phyloP scores from a whole-genome alignment of 2,888 invertebrate genomes.

The Stratiomys singularior region DNA sequence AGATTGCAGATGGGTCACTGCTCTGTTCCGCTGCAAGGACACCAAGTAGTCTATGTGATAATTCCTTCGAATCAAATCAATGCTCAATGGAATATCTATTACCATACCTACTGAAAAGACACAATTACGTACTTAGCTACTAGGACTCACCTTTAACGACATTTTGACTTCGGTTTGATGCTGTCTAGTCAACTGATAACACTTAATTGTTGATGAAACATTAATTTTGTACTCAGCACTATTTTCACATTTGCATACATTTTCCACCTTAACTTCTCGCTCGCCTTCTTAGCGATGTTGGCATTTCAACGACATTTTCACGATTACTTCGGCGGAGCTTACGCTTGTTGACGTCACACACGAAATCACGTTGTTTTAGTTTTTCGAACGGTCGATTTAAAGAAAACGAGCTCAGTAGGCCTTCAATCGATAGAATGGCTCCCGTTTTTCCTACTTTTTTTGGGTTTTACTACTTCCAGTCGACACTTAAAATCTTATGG shows the following conservation, averaged over 20 bases:
- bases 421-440: background rate
- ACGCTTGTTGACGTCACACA: slow-evolving; percentile 5
- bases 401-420: background rate
- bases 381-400: background rate
- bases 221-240: background rate
- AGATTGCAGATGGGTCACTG: background rate
- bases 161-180: background rate
- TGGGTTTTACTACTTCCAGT: background rate
- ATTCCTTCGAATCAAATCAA: background rate
- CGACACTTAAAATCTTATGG: background rate
- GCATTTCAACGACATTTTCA: slow-evolving; percentile 7
- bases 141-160: slow-evolving; percentile 38
- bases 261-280: background rate
- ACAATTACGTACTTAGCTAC: no score
- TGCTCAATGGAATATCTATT: no score
- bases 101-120: no score
- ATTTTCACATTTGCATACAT: slow-evolving; percentile 22
- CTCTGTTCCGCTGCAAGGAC: no score
- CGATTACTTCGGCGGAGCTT: background rate
- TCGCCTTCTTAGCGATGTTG: background rate
- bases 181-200: slow-evolving; percentile 24
- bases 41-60: no score
- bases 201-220: background rate
- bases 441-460: background rate
- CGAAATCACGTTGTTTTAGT: slow-evolving; percentile 12